Evolutionary conservation across 1,140 invertebrate species (phyloP).

Genomic region (Myzus persicae): DNA sequence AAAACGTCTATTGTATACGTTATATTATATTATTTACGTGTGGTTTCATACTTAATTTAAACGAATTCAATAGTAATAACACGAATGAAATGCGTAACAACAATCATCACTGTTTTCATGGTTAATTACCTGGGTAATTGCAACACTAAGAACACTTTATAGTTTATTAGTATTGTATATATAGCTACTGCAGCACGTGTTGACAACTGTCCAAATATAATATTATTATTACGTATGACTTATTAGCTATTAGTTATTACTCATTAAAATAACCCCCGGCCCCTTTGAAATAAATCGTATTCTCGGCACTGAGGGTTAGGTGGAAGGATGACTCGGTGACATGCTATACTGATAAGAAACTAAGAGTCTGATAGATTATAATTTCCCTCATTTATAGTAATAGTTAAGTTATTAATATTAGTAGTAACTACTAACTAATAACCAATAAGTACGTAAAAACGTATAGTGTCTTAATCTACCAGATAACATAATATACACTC

Average conservation of each 20-base stretch:
- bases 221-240: neutral
- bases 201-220: neutral
- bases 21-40: neutral
- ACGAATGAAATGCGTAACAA: neutral
- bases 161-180: neutral
- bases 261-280: too few relatives aligned
- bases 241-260: neutral
- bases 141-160: slow-evolving; percentile 1
- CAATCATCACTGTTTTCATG: neutral
- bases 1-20: neutral
- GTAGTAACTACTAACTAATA: too few relatives aligned
- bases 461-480: neutral
- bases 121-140: slow-evolving; percentile 9
- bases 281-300: neutral
- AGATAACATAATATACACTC: neutral
- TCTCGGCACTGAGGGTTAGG: neutral
- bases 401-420: too few relatives aligned
- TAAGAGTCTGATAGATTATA: neutral
- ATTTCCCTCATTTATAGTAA: too few relatives aligned
- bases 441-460: too few relatives aligned
- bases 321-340: neutral
- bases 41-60: neutral
- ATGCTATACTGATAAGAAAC: neutral
- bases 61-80: neutral
- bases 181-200: neutral